phyloP scores from a whole-genome alignment of 2,113 vertebrate genomes.

The Phrynosoma platyrhinos region DNA sequence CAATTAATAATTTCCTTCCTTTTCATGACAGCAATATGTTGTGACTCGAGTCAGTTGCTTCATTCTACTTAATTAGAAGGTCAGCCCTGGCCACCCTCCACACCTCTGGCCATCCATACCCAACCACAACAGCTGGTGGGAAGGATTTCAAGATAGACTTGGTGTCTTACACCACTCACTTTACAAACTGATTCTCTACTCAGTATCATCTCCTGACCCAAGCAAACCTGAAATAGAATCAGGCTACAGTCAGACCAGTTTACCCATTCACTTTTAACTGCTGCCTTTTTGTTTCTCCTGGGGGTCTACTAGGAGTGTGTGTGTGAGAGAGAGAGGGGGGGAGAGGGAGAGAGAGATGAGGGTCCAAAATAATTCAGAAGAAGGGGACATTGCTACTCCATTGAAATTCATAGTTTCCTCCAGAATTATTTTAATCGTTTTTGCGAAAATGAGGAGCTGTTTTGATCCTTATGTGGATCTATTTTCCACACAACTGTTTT shows the following conservation, averaged over 20 bases:
- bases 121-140: background rate
- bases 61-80: too few species aligned
- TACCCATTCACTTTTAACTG: background rate
- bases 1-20: too few species aligned
- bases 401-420: background rate
- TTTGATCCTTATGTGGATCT: background rate
- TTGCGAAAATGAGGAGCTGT: background rate
- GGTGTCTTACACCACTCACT: background rate
- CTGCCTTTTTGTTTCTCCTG: background rate
- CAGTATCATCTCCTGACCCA: background rate
- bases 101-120: background rate
- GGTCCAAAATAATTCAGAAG: too few species aligned
- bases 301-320: background rate
- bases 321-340: too few species aligned
- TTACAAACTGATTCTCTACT: background rate
- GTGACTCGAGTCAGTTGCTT: too few species aligned
- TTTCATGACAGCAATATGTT: too few species aligned
- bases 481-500: too few species aligned
- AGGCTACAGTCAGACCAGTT: background rate
- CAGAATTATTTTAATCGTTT: background rate
- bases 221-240: background rate
- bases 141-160: background rate
- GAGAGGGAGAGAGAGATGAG: too few species aligned
- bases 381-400: too few species aligned
- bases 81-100: too few species aligned